These are phyloP conservation scores for Metacarcinus magister DNA, from an alignment of 2,888 invertebrate species.

Conservation along the genomic window DNA sequence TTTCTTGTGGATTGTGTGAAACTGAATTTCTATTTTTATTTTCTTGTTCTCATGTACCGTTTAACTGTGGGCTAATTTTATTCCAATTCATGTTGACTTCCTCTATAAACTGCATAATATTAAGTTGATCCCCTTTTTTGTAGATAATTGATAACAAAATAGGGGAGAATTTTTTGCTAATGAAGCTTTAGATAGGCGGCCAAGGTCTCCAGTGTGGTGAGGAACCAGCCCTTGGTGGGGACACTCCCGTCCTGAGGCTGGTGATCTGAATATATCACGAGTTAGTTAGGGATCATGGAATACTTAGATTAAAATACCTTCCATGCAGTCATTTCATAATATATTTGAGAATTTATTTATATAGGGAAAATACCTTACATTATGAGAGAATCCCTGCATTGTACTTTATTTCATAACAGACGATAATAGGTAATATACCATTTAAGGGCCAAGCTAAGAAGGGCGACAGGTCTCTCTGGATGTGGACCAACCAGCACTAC, in stretches of 20 bases:
- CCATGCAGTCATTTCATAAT: conserved; percentile 69
- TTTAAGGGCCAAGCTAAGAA: conserved; percentile 78
- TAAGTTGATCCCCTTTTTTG: conserved; percentile 66
- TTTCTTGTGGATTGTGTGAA: conserved; percentile 36
- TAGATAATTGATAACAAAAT: conserved; percentile 69
- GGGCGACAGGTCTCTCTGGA: conserved; percentile 78
- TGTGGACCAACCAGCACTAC: conserved; percentile 75
- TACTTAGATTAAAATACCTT: conserved; percentile 69
- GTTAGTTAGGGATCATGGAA: conserved; percentile 73
- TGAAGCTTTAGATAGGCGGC: conserved; percentile 72
- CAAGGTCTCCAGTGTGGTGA: conserved; percentile 72
- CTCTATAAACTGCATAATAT: conserved; percentile 75
- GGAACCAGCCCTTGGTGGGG: conserved; percentile 49
- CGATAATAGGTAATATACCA: conserved; percentile 77
- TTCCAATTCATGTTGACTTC: conserved; percentile 70
- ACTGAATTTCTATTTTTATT: conserved; percentile 41
- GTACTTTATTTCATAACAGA: conserved; percentile 74
- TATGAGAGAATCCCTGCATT: conserved; percentile 75
- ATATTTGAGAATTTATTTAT: conserved; percentile 72
- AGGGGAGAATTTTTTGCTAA: conserved; percentile 77
- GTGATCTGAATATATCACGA: conserved; percentile 71
- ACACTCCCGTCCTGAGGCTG: conserved; percentile 68
- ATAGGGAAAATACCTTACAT: conserved; percentile 75
- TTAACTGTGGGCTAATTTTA: conserved; percentile 65
- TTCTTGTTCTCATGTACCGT: conserved; percentile 65